phyloP scores from a whole-genome alignment of 2,797 vertebrate species.

The Chloroceryle inda region DNA sequence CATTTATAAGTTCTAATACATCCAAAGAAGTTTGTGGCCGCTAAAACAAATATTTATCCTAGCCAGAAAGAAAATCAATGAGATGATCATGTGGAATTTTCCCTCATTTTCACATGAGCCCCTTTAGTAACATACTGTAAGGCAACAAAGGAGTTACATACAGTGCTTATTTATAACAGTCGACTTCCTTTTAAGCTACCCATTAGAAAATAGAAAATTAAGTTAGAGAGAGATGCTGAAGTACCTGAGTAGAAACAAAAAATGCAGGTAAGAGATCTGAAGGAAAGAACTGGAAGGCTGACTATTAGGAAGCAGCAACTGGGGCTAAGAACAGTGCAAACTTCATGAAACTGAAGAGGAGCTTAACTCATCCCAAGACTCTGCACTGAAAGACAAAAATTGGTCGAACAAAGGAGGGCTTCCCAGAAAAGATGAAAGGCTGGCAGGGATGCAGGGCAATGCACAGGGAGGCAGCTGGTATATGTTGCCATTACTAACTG shows the following conservation, averaged over 20 bases:
- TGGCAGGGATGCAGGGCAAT: background rate
- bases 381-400: background rate
- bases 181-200: background rate
- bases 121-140: background rate
- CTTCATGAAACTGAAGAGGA: background rate
- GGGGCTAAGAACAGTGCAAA: background rate
- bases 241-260: background rate
- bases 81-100: background rate
- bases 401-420: background rate
- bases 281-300: background rate
- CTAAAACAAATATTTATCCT: background rate
- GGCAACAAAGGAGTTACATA: background rate
- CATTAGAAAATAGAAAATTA: background rate
- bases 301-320: background rate
- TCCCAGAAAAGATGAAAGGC: background rate
- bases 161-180: background rate
- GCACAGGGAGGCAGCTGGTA: background rate
- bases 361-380: background rate
- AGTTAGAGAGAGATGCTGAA: background rate
- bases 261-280: background rate
- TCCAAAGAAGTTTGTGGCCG: background rate
- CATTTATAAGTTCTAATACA: background rate
- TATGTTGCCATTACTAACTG: background rate
- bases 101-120: background rate
- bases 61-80: background rate